A percentile compares a stretch with the other conserved stretches of the same genome.
These are phyloP conservation scores for Oncorhynchus gorbuscha DNA, from an alignment of 2,113 vertebrate genomes.

Conservation along the genomic window DNA sequence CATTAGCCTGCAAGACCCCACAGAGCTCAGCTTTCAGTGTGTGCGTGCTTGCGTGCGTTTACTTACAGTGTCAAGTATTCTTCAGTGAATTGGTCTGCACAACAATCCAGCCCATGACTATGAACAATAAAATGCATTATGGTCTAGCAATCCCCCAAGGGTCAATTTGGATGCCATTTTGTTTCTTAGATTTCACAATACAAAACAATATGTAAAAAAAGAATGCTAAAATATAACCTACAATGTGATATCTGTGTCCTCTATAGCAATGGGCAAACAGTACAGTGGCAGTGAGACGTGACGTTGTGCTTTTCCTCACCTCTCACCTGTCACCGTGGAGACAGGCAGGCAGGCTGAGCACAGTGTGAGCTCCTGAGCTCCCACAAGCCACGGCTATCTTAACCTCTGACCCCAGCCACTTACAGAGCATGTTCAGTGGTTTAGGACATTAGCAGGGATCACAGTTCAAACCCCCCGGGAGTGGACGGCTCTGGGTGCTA, in stretches of 20 bases:
- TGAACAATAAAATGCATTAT: background rate
- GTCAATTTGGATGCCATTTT: background rate
- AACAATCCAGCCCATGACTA: background rate
- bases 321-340: background rate
- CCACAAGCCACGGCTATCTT: slow-evolving; percentile 12
- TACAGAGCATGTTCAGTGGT: slow-evolving; percentile 9
- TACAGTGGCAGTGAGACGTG: background rate
- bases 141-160: background rate
- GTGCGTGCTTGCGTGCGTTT: slow-evolving; percentile 1
- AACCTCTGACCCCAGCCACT: slow-evolving; percentile 27
- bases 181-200: background rate
- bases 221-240: background rate
- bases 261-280: background rate
- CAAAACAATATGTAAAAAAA: background rate
- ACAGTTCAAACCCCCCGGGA: background rate
- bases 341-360: background rate
- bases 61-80: background rate
- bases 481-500: background rate
- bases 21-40: slow-evolving; percentile 1
- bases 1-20: slow-evolving; percentile 44
- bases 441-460: slow-evolving; percentile 24
- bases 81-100: background rate
- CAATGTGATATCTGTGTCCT: background rate
- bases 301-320: background rate
- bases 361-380: background rate